Evolutionary conservation across 2,888 invertebrate genomes (phyloP).

Genomic region (Brachylomia viminalis): DNA sequence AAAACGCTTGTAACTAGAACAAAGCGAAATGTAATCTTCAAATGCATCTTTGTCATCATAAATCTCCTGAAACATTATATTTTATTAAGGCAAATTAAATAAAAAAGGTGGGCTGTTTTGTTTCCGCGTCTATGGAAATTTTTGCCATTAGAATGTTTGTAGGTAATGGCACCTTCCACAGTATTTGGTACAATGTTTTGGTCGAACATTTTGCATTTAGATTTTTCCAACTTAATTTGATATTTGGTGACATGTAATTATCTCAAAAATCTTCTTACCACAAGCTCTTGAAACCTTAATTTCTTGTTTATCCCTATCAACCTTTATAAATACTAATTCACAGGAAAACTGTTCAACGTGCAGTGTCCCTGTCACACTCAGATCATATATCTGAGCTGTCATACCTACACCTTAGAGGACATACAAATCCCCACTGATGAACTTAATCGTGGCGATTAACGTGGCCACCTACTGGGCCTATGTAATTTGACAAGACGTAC

Average conservation of each 20-base stretch:
- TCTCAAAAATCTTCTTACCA: background rate
- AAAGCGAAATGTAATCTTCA: slow-evolving; percentile 55
- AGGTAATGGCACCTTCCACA: background rate
- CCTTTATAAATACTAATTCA: background rate
- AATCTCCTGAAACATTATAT: slow-evolving; percentile 35
- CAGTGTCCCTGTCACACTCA: background rate
- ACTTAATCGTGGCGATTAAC: background rate
- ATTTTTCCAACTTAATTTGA: background rate
- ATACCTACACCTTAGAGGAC: background rate
- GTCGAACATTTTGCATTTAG: background rate
- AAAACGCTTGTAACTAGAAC: slow-evolving; percentile 27
- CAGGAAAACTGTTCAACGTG: background rate
- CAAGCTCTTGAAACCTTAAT: background rate
- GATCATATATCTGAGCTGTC: too few species aligned
- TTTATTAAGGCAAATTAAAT: slow-evolving; percentile 21
- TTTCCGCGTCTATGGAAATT: slow-evolving; percentile 13
- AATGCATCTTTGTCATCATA: slow-evolving; percentile 55
- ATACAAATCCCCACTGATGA: background rate
- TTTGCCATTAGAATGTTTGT: background rate
- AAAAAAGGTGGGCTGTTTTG: slow-evolving; percentile 23
- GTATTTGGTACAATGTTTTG: background rate
- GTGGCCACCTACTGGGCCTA: background rate
- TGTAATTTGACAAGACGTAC: background rate
- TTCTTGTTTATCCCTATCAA: background rate
- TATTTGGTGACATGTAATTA: background rate